Base-by-base conservation (phyloP, 2,888 invertebrate genomes). In the Altica lythri region DNA sequence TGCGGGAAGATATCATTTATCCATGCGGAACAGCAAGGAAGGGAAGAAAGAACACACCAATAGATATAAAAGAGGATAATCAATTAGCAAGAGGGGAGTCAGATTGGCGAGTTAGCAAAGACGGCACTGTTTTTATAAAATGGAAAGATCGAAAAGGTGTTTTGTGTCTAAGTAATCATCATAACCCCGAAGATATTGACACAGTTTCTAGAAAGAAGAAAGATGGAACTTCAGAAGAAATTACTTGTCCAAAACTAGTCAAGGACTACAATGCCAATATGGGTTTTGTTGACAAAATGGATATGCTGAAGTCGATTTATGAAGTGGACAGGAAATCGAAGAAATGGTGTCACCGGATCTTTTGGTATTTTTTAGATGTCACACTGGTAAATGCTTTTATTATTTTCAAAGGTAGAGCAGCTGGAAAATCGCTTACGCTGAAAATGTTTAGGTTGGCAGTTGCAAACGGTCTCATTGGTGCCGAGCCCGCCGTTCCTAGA, bases 231-330 rank as follows among this genome's bases (percentile, higher is more conserved):
- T 14, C n/a, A 25, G 18, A 25, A 16, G 25, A 37, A 46, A 35
- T 46, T 19, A 22, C 30, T 46, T 46, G 35, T 10, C 46, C 35
- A 34, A 35, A 30, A 22, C 17, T 46, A 22, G 35, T 46, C 12
- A 35, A 46, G 22, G 35, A 34, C 13, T 46, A 46, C 16, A 46
- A 35, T 12, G 10, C 25, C 10, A 18, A 48, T 30, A 49, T 46
- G 65, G n/a, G 66, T 13, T 64, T 56, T 53, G 68, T 71, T 2
- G 70, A 72, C 59, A 67, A 68, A 57, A 55, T 60, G 30, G 68
- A 72, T 46, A 63, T 61, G 64, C 40, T 65, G 19, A 67, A 66
- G 58, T 56, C 60, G 13, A 38, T 47, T 14, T 71, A 72, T 56
- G 66, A 66, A 43, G 59, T 66, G 27, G 61, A 70, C 45, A 43